Evolutionary conservation across 2,797 vertebrate species (phyloP).

Genomic region (Phrynocephalus forsythii): DNA sequence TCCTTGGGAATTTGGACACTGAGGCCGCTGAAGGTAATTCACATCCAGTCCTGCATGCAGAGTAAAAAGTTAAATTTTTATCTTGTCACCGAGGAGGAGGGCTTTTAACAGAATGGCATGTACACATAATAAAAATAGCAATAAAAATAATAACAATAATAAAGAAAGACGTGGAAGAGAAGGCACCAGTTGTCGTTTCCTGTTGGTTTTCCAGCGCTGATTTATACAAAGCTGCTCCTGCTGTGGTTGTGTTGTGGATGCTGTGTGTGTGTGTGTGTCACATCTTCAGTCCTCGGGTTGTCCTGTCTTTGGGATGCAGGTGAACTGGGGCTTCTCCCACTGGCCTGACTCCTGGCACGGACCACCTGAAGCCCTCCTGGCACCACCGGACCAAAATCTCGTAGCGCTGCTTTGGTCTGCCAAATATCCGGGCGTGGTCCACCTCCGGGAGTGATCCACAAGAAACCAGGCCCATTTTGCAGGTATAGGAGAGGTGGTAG

Average conservation of each 20-base stretch:
- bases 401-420: conserved; percentile 81
- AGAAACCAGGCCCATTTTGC: too few species aligned
- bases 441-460: conserved; percentile 86
- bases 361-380: conserved; percentile 82
- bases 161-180: neutral
- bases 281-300: conserved; percentile 17
- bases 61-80: neutral
- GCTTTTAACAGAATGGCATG: neutral
- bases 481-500: too few species aligned
- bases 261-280: too few species aligned
- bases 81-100: fast-evolving
- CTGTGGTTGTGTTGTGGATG: neutral
- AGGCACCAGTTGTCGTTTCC: conserved; percentile 5
- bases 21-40: too few species aligned
- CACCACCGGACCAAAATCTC: conserved; percentile 87
- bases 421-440: conserved; percentile 82
- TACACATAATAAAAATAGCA: neutral
- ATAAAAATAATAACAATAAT: neutral
- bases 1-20: too few species aligned
- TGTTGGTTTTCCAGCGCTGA: fast-evolving
- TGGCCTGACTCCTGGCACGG: conserved; percentile 85
- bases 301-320: conserved; percentile 69
- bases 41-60: neutral
- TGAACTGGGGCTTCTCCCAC: conserved; percentile 88
- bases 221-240: neutral